Base-by-base conservation (phyloP, 2,797 vertebrate genomes). In the Vespertilio murinus region DNA sequence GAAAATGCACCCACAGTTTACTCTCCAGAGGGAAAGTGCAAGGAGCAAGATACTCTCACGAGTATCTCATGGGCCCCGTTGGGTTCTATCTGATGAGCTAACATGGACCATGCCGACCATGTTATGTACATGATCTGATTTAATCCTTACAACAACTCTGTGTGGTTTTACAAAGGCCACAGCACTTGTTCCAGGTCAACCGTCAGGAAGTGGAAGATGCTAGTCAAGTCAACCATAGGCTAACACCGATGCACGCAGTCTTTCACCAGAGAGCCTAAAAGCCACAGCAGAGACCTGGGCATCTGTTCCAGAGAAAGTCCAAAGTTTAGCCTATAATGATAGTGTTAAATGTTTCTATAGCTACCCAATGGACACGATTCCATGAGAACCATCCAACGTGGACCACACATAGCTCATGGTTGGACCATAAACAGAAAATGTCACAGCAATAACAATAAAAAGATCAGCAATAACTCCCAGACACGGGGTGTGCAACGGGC, bases 401-500 rank as follows among this genome's bases (percentile, higher is more conserved):
- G 42, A 61, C 16, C 2, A 89, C 56, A 23, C 28, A n/a, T 8
- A 38, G 49, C 0, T 52, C n/a, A 35, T 12, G 42, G 56, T 0
- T 52, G 11, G 65, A 85, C 85, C 38, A 54, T 6, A 85, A 88
- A 45, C 12, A 45, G 8, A 49, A 14, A 56, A 30, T 79, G 8
- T 23, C 67, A 16, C 74, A 64, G 59, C 59, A 30, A 61, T 61
- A 61, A 61, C 12, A 61, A 30, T 28, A 28, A 14, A 59, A 78
- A 85, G 74, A 59, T 88, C 28, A 30, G 79, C 42, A 93, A 25
- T 11, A 75, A 64, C 25, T 47, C 20, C 12, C 35, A 78, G 94
- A 28, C 25, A 12, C 8, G 28, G 65, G 64, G 49, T 0, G 0
- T 61, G 13, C 14, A 16, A 30, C 0, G 10, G 38, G 70, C 8